Conservation (phyloP, 2,113 vertebrate genomes). For the Cinclus mexicanus region DNA sequence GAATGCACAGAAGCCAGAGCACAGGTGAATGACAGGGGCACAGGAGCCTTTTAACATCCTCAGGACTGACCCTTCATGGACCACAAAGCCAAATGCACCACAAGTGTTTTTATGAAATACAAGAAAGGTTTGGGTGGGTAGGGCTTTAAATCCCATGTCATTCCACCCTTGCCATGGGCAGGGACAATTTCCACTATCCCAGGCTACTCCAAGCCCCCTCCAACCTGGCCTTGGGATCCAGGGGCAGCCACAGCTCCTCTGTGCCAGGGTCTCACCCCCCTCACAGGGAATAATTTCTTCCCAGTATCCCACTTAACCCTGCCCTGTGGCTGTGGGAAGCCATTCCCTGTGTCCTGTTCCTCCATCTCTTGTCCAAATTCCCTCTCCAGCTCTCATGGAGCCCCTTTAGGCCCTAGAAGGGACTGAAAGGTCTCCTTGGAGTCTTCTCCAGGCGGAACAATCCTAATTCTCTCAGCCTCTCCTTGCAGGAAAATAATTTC, state of each 20-base stretch:
- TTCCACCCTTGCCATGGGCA: background rate
- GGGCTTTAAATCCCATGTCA: background rate
- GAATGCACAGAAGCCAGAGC: conserved; percentile 44
- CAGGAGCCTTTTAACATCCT: background rate
- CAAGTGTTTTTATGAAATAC: background rate
- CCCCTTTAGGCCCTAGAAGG: background rate
- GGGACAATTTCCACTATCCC: accelerated
- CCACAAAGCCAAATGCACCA: background rate
- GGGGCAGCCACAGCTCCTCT: background rate
- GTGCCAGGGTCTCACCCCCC: background rate
- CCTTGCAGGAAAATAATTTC: background rate
- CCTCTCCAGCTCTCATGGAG: background rate
- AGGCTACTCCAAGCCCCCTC: accelerated
- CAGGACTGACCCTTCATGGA: background rate
- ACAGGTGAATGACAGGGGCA: background rate
- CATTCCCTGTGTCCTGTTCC: background rate
- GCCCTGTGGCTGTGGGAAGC: background rate
- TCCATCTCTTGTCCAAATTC: accelerated
- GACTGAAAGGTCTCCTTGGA: background rate
- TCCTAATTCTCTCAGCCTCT: background rate
- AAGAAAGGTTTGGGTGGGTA: background rate
- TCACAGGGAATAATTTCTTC: accelerated
- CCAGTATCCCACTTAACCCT: background rate
- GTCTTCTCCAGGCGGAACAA: background rate
- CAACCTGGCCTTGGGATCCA: background rate